phyloP scores from a whole-genome alignment of 2,113 vertebrate genomes.

The Madoqua kirkii region DNA sequence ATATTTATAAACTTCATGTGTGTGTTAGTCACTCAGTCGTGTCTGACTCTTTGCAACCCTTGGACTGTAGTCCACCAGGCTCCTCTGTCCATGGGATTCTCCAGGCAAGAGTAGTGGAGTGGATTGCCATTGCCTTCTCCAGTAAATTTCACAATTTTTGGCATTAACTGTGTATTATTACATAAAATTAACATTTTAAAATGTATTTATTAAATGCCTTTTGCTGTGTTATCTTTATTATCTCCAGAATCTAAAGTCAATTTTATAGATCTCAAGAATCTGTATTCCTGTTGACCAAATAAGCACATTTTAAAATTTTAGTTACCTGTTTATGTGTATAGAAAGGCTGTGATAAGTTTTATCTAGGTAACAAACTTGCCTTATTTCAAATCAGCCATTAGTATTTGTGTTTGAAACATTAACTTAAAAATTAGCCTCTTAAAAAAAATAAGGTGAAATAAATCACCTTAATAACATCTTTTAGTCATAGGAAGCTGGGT shows the following conservation, averaged over 20 bases:
- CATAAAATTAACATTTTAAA: conserved; percentile 10
- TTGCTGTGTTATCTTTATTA: too few relatives aligned
- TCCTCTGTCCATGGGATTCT: not conserved
- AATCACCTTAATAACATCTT: not conserved
- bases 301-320: not conserved
- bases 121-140: not conserved
- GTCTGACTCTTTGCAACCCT: not conserved
- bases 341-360: not conserved
- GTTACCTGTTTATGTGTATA: not conserved
- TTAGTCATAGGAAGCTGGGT: not conserved
- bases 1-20: not conserved
- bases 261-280: not conserved
- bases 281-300: not conserved
- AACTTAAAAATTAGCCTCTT: not conserved
- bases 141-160: not conserved
- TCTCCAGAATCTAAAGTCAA: too few relatives aligned
- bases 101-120: not conserved
- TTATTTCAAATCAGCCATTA: not conserved
- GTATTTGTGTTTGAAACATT: not conserved
- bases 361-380: not conserved
- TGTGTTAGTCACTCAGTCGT: not conserved
- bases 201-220: too few relatives aligned
- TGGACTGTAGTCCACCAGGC: not conserved
- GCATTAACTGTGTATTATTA: not conserved
- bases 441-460: not conserved